These are phyloP conservation scores for Xestia rhomboidea DNA, from an alignment of 2,888 invertebrate species.

Conservation along the genomic window DNA sequence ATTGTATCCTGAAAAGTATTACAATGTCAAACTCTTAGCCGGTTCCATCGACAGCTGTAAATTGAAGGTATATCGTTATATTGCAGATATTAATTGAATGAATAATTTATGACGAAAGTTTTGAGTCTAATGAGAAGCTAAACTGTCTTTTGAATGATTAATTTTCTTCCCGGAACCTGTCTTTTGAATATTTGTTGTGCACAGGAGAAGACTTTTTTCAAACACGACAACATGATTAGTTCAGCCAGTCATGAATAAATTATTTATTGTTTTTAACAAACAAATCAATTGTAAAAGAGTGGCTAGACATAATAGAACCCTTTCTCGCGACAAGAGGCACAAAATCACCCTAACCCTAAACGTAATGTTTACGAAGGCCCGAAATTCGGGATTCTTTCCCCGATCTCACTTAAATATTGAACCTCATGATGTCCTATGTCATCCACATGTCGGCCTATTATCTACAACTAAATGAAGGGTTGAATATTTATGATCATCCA, in stretches of 20 bases:
- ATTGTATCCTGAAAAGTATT: constrained; percentile 11
- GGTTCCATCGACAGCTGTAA: constrained; percentile 15
- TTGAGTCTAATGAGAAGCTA: constrained; percentile 70
- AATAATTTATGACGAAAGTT: constrained; percentile 67
- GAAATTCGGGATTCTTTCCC: constrained; percentile 17
- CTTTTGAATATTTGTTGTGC: constrained; percentile 19
- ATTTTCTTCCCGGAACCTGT: constrained; percentile 25
- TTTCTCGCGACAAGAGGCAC: constrained; percentile 20
- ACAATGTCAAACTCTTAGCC: constrained; percentile 21
- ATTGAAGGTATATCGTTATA: constrained; percentile 20
- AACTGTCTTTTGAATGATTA: constrained; percentile 57
- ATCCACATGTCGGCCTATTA: constrained; percentile 48
- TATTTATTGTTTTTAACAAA: constrained; percentile 19
- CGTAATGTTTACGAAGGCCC: constrained; percentile 15
- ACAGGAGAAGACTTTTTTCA: constrained; percentile 14
- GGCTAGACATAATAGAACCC: constrained; percentile 19
- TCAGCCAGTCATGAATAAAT: not conserved
- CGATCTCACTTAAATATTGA: constrained; percentile 46
- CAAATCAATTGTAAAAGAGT: constrained; percentile 22
- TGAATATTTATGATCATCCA: constrained; percentile 63
- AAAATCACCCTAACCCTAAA: constrained; percentile 18
- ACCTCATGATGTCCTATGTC: constrained; percentile 38
- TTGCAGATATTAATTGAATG: constrained; percentile 53
- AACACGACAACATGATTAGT: constrained; percentile 10
- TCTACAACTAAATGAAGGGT: constrained; percentile 59